A percentile compares a stretch with the other conserved stretches of the same genome.
phyloP scores from a whole-genome alignment of 1,140 invertebrate species.

The Ganaspis sp. region DNA sequence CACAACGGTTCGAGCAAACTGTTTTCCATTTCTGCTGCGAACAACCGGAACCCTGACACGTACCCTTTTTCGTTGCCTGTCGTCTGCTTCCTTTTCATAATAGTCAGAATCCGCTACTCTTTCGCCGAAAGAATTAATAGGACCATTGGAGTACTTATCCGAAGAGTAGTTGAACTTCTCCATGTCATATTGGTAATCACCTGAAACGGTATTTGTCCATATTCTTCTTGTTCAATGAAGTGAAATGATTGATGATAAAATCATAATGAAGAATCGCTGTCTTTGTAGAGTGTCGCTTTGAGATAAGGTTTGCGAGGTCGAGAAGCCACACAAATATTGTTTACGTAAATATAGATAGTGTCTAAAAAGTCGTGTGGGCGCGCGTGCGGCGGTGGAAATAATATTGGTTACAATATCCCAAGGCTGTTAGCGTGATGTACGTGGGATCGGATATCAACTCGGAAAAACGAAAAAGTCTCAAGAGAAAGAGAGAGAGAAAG shows the following conservation, averaged over 20 bases:
- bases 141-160: neutral
- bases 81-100: constrained; percentile 49
- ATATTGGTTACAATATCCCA: constrained; percentile 60
- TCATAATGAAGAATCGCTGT: constrained; percentile 12
- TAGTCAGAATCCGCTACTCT: constrained; percentile 37
- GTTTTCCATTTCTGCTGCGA: constrained; percentile 59
- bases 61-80: constrained; percentile 62
- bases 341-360: constrained; percentile 24
- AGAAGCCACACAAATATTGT: neutral
- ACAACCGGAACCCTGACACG: constrained; percentile 68
- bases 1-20: constrained; percentile 71
- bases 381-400: constrained; percentile 70
- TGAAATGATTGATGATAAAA: constrained; percentile 25
- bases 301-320: constrained; percentile 8
- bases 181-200: constrained; percentile 57
- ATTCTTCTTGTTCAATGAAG: constrained; percentile 39
- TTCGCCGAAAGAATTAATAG: neutral
- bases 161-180: constrained; percentile 32
- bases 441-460: constrained; percentile 45
- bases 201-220: constrained; percentile 65
- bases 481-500: constrained; percentile 32
- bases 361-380: constrained; percentile 69
- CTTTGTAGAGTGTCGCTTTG: constrained; percentile 10
- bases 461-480: constrained; percentile 42
- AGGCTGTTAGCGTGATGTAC: constrained; percentile 50